Evolutionary conservation across 2,113 vertebrate genomes (phyloP).

Genomic region (Tetrao urogallus): DNA sequence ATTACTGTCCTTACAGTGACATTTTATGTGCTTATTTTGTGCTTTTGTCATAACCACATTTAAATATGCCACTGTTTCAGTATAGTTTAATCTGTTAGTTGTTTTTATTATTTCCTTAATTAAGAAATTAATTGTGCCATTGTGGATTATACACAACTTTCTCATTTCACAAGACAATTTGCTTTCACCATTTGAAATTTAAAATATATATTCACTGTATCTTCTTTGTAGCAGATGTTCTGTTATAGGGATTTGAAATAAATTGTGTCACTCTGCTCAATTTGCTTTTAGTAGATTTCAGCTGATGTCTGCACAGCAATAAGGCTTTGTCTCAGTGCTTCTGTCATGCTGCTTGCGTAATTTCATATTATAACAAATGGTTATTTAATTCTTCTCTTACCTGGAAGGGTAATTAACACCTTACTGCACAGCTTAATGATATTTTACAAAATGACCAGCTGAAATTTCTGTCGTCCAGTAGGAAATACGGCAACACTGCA

Average conservation of each 20-base stretch:
- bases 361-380: not conserved
- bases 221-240: not conserved
- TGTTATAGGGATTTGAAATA: not conserved
- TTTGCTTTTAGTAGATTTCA: not conserved
- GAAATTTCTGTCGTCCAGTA: not conserved
- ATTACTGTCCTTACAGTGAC: not conserved
- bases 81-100: not conserved
- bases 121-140: not conserved
- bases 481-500: not conserved
- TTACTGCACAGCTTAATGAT: not conserved
- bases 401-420: not conserved
- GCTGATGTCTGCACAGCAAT: not conserved
- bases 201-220: not conserved
- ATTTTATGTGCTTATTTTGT: not conserved
- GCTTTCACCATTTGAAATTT: not conserved
- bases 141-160: not conserved
- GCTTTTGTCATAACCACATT: constrained; percentile 9
- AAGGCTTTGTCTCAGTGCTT: not conserved
- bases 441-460: not conserved
- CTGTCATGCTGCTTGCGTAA: not conserved
- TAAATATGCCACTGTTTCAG: not conserved
- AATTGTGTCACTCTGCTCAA: not conserved
- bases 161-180: not conserved
- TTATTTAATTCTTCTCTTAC: not conserved
- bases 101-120: constrained; percentile 44